Conservation (phyloP, 2,113 vertebrate genomes). For the Gorsachius goisagi region DNA sequence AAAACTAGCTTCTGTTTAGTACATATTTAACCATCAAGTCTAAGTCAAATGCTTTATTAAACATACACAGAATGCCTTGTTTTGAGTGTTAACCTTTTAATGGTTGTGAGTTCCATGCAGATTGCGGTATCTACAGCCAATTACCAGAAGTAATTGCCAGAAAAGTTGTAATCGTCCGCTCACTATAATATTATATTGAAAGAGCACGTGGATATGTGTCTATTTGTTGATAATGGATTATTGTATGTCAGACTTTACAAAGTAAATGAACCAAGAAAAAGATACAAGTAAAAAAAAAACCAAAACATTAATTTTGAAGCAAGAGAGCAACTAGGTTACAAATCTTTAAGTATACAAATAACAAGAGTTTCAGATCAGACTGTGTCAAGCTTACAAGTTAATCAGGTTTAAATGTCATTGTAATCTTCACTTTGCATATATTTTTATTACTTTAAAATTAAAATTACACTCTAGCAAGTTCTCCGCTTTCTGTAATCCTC, state of each 20-base stretch:
- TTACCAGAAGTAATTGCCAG: not conserved
- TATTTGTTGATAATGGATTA: not conserved
- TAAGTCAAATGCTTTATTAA: constrained; percentile 4
- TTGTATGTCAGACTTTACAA: not conserved
- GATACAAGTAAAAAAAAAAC: not conserved
- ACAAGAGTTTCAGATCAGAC: not conserved
- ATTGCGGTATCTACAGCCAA: not conserved
- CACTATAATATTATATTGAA: not conserved
- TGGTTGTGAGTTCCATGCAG: not conserved
- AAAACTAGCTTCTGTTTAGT: not conserved
- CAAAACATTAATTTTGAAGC: not conserved
- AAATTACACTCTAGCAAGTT: not conserved
- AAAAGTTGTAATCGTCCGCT: not conserved
- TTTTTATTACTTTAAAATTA: not conserved
- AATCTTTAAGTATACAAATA: not conserved
- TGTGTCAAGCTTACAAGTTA: not conserved
- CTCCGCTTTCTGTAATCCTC: not conserved
- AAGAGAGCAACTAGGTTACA: not conserved
- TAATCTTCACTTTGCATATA: not conserved
- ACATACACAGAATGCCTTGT: not conserved
- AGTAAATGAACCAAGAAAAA: not conserved
- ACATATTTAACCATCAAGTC: not conserved
- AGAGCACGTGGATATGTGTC: not conserved
- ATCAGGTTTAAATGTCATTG: not conserved
- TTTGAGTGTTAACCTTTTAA: not conserved